A percentile compares a stretch with the other conserved stretches of the same genome.
Evolutionary conservation across 2,888 invertebrate species (phyloP).

Genomic region (Tiphia femorata): DNA sequence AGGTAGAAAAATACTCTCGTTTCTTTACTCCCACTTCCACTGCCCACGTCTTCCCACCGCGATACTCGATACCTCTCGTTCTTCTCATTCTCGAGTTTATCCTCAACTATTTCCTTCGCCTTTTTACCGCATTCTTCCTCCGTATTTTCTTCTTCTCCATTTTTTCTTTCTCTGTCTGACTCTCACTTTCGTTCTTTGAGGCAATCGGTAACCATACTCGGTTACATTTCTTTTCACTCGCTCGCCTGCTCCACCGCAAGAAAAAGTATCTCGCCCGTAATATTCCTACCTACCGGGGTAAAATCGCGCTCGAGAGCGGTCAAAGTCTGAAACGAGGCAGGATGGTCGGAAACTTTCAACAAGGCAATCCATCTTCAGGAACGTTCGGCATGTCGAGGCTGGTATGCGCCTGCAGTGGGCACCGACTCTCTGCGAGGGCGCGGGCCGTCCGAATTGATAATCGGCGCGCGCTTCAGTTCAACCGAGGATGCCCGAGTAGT

Average conservation of each 20-base stretch:
- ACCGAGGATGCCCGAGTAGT: conserved; percentile 16
- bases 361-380: conserved; percentile 12
- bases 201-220: background rate
- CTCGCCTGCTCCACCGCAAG: no score
- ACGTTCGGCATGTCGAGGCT: conserved; percentile 5
- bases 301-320: background rate
- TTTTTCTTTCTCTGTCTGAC: no score
- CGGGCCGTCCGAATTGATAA: conserved; percentile 26
- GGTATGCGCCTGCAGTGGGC: conserved; percentile 4
- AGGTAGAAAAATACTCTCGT: no score
- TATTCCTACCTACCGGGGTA: no score
- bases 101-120: background rate
- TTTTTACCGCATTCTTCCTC: no score
- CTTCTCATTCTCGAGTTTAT: conserved; percentile 3
- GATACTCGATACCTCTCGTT: no score
- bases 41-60: no score
- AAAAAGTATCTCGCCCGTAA: no score
- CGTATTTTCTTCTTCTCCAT: no score
- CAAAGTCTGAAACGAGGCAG: conserved; percentile 3
- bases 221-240: background rate
- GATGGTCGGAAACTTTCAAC: background rate
- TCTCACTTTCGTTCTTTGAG: no score
- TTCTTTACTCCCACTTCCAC: no score
- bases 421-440: background rate
- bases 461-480: conserved; percentile 20